Evolutionary conservation across 2,797 vertebrate species (phyloP).

Genomic region (Urophycis tenuis): DNA sequence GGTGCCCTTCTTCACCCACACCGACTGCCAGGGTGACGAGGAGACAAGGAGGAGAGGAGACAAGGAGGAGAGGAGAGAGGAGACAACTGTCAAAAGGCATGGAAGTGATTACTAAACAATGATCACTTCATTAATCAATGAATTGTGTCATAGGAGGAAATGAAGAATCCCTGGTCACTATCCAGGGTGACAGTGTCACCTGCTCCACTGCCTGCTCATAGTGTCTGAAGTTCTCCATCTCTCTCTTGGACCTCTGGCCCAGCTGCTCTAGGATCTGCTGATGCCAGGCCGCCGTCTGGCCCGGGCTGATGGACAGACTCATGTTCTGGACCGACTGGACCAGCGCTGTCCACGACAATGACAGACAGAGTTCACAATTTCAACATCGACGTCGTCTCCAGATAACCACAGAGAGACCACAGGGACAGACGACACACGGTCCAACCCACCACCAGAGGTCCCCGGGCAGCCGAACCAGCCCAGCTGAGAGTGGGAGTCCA

Average conservation of each 20-base stretch:
- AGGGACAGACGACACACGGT: not conserved
- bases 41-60: no score
- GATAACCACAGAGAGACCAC: not conserved
- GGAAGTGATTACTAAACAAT: no score
- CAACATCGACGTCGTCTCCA: no score
- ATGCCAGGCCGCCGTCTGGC: constrained; percentile 85
- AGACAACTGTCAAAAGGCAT: no score
- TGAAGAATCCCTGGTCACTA: not conserved
- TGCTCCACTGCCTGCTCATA: constrained; percentile 95
- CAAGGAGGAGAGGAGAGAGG: no score
- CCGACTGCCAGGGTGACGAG: no score
- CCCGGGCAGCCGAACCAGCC: constrained; percentile 79
- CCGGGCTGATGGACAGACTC: constrained; percentile 80
- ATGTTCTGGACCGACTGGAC: constrained; percentile 76
- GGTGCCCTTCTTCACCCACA: constrained; percentile 86
- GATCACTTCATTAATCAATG: no score
- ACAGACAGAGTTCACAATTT: no score
- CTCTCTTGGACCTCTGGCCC: constrained; percentile 83
- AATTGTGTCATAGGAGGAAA: no score
- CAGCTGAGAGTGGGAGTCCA: constrained; percentile 77
- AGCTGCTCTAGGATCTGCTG: constrained; percentile 96
- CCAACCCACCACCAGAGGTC: constrained; percentile 69
- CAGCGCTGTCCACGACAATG: constrained; percentile 63
- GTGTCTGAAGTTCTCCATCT: constrained; percentile 89
- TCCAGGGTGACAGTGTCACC: constrained; percentile 55